These are phyloP conservation scores for Tragopan temminckii DNA, from an alignment of 2,797 vertebrate species.

Conservation along the genomic window DNA sequence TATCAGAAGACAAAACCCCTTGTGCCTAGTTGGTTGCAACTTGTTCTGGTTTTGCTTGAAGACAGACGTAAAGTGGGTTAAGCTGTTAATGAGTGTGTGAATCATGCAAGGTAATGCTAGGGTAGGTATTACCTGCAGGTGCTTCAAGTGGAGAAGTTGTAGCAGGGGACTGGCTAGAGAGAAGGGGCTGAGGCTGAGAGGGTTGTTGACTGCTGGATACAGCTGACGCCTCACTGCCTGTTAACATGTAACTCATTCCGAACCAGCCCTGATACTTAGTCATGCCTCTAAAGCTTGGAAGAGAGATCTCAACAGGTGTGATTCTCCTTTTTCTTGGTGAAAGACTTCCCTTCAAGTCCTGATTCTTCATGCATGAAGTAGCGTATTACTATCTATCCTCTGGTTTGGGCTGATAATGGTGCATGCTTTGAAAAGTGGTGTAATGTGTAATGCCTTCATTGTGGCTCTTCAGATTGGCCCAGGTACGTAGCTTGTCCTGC, in stretches of 20 bases:
- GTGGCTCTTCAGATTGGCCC: background rate
- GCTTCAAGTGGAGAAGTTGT: background rate
- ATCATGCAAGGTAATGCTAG: background rate
- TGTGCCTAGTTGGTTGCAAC: background rate
- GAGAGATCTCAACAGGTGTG: background rate
- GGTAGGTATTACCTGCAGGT: background rate
- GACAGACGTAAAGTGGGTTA: background rate
- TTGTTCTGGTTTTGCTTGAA: conserved; percentile 8
- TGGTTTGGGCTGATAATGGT: background rate
- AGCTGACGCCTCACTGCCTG: background rate
- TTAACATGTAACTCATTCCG: background rate
- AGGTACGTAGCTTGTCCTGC: background rate
- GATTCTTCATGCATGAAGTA: background rate
- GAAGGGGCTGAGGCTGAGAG: background rate
- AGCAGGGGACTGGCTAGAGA: background rate
- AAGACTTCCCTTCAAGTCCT: background rate
- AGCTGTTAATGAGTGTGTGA: background rate
- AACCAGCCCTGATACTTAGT: background rate
- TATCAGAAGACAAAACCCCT: background rate
- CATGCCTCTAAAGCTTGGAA: background rate
- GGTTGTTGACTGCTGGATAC: background rate
- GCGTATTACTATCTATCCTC: background rate
- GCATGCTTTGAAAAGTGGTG: background rate
- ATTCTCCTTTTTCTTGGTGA: background rate
- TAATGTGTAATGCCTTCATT: background rate